These are phyloP conservation scores for Megalopta genalis DNA, from an alignment of 1,140 invertebrate genomes.

Conservation along the genomic window DNA sequence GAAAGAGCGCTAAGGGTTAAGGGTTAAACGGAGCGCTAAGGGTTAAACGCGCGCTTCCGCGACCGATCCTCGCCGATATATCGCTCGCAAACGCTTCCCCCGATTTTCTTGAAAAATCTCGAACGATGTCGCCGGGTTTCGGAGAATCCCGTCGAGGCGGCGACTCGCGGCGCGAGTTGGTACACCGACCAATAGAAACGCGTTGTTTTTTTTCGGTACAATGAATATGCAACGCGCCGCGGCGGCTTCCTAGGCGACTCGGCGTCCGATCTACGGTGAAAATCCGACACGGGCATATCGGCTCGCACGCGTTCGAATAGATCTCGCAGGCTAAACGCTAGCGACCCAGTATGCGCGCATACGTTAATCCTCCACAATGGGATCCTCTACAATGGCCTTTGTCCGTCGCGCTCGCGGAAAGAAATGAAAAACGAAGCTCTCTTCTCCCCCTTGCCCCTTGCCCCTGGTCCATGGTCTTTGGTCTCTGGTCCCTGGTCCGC, in stretches of 20 bases:
- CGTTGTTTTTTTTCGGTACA: no score
- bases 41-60: no score
- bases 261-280: neutral
- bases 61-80: no score
- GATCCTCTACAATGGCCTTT: slow-evolving; percentile 69
- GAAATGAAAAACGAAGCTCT: slow-evolving; percentile 66
- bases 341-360: slow-evolving; percentile 51
- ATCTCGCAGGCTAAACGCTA: slow-evolving; percentile 19
- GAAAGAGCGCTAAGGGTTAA: no score
- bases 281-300: neutral
- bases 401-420: slow-evolving; percentile 63
- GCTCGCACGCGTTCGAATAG: slow-evolving; percentile 21
- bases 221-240: no score
- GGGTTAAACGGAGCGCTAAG: no score
- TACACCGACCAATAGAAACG: no score
- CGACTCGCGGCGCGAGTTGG: no score
- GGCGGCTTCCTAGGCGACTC: slow-evolving; percentile 2
- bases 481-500: neutral
- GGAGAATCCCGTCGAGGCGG: no score
- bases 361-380: slow-evolving; percentile 68
- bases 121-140: no score
- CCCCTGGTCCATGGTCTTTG: neutral
- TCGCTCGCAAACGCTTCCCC: no score
- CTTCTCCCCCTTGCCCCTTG: slow-evolving; percentile 11
- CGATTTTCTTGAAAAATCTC: no score